Conservation (phyloP, 2,113 vertebrate genomes). For the Polypterus bichir region DNA sequence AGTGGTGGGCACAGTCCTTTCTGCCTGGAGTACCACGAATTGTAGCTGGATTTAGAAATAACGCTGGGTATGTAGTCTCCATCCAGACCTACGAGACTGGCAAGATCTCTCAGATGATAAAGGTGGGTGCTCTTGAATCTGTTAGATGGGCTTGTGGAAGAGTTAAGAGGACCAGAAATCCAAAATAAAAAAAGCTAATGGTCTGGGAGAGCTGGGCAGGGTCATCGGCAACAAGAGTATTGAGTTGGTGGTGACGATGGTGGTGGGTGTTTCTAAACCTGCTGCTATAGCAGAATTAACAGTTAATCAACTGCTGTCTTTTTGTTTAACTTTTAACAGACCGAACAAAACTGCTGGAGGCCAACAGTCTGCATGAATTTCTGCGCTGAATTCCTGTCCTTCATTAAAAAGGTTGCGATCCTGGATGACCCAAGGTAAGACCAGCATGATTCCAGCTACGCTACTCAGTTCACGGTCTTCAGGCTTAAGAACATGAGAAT, state of each 20-base stretch:
- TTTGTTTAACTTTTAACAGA: slow-evolving; percentile 33
- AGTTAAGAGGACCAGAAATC: too few species aligned
- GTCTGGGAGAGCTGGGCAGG: too few species aligned
- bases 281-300: neutral
- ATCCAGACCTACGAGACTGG: slow-evolving; percentile 65
- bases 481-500: too few species aligned
- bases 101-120: slow-evolving; percentile 67
- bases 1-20: slow-evolving; percentile 90
- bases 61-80: slow-evolving; percentile 55
- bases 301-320: neutral
- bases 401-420: slow-evolving; percentile 51
- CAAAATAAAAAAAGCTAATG: too few species aligned
- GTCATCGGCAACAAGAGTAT: too few species aligned
- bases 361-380: slow-evolving; percentile 87
- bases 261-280: neutral
- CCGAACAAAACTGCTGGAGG: slow-evolving; percentile 70
- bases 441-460: neutral
- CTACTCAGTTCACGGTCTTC: neutral
- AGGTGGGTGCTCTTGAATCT: slow-evolving; percentile 35
- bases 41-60: slow-evolving; percentile 69
- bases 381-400: slow-evolving; percentile 70
- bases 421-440: slow-evolving; percentile 66
- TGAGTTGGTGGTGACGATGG: too few species aligned
- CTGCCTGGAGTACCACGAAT: slow-evolving; percentile 71
- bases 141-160: neutral